Percentiles rank a stretch among this genome's conserved stretches.
Conservation (phyloP, 2,797 vertebrate species). For the Menidia menidia region DNA sequence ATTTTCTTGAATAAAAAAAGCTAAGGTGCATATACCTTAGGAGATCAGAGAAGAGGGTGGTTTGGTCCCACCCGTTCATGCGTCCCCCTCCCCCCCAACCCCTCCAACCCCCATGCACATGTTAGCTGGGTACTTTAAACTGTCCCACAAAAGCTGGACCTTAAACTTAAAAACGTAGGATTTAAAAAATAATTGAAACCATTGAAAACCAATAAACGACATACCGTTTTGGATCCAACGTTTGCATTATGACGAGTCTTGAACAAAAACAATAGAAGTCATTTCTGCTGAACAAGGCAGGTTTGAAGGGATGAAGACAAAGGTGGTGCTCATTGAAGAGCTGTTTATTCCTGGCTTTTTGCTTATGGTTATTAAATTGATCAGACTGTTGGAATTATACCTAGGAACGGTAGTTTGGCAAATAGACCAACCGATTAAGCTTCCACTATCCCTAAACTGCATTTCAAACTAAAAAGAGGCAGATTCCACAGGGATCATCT, state of each 20-base stretch:
- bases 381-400: background rate
- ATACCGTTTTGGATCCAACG: background rate
- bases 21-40: background rate
- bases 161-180: background rate
- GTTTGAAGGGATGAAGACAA: too few species aligned
- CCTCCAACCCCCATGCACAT: background rate
- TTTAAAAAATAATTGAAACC: background rate
- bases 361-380: too few species aligned
- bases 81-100: background rate
- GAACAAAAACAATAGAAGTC: too few species aligned
- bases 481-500: conserved; percentile 12
- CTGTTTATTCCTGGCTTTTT: too few species aligned
- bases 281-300: too few species aligned
- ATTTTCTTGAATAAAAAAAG: too few species aligned
- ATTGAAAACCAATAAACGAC: background rate
- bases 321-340: too few species aligned
- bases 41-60: background rate
- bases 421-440: background rate
- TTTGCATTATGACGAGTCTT: too few species aligned
- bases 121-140: background rate
- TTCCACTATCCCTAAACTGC: background rate
- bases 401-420: too few species aligned
- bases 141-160: background rate
- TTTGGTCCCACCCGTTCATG: background rate
- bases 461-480: conserved; percentile 11